Evolutionary conservation across 1,140 invertebrate species (phyloP).

Genomic region (Melitaea cinxia): DNA sequence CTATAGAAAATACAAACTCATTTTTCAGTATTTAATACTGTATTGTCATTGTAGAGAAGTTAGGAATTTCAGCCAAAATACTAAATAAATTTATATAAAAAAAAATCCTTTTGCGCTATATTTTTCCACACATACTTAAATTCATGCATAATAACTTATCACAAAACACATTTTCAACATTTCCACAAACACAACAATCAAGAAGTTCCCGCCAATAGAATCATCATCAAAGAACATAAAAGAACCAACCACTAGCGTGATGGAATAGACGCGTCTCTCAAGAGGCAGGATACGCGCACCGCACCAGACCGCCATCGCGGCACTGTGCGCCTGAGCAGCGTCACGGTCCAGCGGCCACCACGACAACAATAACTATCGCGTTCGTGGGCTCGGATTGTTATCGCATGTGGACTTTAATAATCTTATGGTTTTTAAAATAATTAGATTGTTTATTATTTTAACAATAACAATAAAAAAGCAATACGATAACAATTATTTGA

Average conservation of each 20-base stretch:
- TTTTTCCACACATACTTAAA: no score
- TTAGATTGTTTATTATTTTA: no score
- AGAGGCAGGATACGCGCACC: slow-evolving; percentile 73
- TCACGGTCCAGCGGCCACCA: slow-evolving; percentile 38
- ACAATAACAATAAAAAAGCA: no score
- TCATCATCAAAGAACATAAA: not conserved
- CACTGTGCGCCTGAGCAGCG: slow-evolving; percentile 59
- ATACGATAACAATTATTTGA: no score
- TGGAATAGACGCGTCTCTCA: slow-evolving; percentile 72
- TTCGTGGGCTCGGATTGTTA: slow-evolving; percentile 32
- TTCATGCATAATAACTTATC: no score
- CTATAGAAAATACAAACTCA: no score
- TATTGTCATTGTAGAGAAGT: no score
- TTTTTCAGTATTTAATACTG: no score
- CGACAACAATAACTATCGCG: slow-evolving; percentile 28
- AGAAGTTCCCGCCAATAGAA: not conserved
- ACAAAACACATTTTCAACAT: not conserved
- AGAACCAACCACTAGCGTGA: slow-evolving; percentile 72
- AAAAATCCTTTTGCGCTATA: no score
- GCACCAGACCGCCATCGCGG: slow-evolving; percentile 77
- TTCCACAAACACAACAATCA: not conserved
- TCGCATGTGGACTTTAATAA: not conserved
- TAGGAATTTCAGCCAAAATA: no score
- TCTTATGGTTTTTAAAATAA: not conserved
- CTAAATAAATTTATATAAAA: no score